These are phyloP conservation scores for Nipponia nippon DNA, from an alignment of 2,113 vertebrate species.

Conservation along the genomic window DNA sequence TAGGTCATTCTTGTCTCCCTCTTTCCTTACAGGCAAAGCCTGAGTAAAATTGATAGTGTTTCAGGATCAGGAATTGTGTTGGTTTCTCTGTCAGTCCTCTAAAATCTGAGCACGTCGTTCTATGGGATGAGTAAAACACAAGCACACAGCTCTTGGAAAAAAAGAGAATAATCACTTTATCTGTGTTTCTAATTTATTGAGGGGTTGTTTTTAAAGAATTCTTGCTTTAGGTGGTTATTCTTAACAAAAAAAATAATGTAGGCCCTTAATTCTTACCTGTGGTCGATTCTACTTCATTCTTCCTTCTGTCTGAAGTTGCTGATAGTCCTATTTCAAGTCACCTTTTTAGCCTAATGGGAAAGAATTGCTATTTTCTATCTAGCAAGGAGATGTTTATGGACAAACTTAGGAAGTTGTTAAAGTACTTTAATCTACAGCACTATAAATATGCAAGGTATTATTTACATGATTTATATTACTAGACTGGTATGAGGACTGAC, in stretches of 20 bases:
- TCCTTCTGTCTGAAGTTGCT: background rate
- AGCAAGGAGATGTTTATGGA: background rate
- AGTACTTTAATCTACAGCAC: background rate
- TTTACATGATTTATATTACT: background rate
- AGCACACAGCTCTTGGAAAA: background rate
- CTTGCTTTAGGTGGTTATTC: background rate
- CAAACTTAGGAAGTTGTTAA: background rate
- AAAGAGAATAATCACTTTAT: background rate
- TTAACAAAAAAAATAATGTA: background rate
- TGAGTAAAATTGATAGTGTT: background rate
- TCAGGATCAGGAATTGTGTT: background rate
- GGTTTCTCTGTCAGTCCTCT: background rate
- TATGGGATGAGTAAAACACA: background rate
- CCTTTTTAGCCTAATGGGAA: background rate
- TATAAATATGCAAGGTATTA: background rate
- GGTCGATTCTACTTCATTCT: background rate
- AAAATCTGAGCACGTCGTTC: background rate
- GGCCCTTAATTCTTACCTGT: background rate
- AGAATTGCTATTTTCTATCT: background rate
- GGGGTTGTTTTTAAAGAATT: background rate
- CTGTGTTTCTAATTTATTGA: background rate
- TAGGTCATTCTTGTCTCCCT: background rate
- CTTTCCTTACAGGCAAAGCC: background rate
- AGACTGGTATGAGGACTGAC: background rate
- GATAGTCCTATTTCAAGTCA: background rate